A percentile compares a stretch with the other conserved stretches of the same genome.
These are phyloP conservation scores for Fundulus diaphanus DNA, from an alignment of 2,797 vertebrate species.

Conservation along the genomic window DNA sequence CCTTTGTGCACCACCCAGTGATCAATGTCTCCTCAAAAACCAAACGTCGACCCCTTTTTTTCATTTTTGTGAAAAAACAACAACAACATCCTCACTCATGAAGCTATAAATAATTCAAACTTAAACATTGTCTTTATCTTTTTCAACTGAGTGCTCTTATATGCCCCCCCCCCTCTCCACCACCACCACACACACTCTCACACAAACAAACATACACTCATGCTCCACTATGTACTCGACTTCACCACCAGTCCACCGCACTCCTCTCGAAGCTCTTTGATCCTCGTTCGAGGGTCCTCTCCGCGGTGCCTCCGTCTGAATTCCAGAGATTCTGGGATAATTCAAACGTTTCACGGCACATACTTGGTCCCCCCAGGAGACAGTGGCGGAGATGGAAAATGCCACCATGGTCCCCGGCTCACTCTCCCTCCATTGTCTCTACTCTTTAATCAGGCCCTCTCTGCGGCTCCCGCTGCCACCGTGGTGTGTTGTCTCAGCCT, in stretches of 20 bases:
- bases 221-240: constrained; percentile 59
- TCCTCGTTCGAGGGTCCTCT: constrained; percentile 80
- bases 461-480: constrained; percentile 79
- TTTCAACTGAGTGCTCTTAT: constrained; percentile 48
- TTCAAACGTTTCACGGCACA: constrained; percentile 83
- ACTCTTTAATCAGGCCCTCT: constrained; percentile 84
- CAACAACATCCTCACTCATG: constrained; percentile 53
- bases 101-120: constrained; percentile 54
- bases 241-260: constrained; percentile 76
- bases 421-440: constrained; percentile 82
- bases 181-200: constrained; percentile 7
- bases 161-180: constrained; percentile 21
- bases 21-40: constrained; percentile 58
- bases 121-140: constrained; percentile 64
- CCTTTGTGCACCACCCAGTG: constrained; percentile 54
- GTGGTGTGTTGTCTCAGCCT: constrained; percentile 82
- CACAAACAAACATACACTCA: constrained; percentile 41
- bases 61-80: too few relatives aligned
- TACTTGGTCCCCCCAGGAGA: constrained; percentile 79
- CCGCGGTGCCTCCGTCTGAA: constrained; percentile 81
- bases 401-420: constrained; percentile 77
- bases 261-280: constrained; percentile 78
- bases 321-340: constrained; percentile 85
- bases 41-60: constrained; percentile 34
- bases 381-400: constrained; percentile 78